phyloP scores from a whole-genome alignment of 2,888 invertebrate species.

The Galerucella calmariensis region DNA sequence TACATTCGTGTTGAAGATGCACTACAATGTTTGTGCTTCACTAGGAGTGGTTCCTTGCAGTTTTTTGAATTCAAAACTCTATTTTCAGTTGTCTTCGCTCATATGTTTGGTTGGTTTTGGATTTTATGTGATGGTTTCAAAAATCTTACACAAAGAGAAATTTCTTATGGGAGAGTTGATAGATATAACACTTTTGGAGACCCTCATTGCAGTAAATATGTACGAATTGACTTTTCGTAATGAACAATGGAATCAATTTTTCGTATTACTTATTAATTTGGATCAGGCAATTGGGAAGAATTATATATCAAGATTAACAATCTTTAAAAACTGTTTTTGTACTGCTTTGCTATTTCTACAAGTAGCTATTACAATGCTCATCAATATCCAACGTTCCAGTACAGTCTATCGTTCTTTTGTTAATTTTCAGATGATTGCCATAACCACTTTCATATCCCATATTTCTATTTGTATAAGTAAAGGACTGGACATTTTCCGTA shows the following conservation, averaged over 20 bases:
- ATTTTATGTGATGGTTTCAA: neutral
- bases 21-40: neutral
- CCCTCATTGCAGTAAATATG: neutral
- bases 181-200: neutral
- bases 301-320: neutral
- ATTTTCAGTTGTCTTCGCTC: neutral
- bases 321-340: neutral
- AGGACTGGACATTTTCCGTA: neutral
- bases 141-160: neutral
- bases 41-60: constrained; percentile 2
- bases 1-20: neutral
- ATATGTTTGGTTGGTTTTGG: neutral
- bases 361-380: neutral
- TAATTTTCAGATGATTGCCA: neutral
- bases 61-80: neutral
- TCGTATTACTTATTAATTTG: neutral
- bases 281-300: neutral
- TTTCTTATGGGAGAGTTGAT: neutral
- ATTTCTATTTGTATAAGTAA: neutral
- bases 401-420: neutral
- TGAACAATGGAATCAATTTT: neutral
- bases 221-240: neutral
- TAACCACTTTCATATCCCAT: neutral
- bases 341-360: neutral
- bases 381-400: neutral